A percentile compares a stretch with the other conserved stretches of the same genome.
phyloP scores from a whole-genome alignment of 2,113 vertebrate species.

The Sapayoa aenigma region DNA sequence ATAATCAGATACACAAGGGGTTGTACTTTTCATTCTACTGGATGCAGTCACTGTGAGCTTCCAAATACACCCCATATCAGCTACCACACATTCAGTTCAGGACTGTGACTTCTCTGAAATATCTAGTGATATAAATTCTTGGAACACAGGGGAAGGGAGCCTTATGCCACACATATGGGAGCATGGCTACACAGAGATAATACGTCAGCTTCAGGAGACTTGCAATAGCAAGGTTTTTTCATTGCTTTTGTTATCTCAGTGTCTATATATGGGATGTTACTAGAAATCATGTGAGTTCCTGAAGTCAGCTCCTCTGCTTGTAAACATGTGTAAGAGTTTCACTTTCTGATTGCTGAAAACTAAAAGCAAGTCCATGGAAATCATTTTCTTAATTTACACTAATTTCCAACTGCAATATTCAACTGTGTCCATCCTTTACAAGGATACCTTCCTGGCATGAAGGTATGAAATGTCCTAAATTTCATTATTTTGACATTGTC shows the following conservation, averaged over 20 bases:
- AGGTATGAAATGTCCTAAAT: neutral
- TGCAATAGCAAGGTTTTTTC: neutral
- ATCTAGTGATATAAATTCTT: slow-evolving; percentile 18
- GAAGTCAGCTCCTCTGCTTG: neutral
- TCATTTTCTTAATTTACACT: neutral
- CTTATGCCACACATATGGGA: neutral
- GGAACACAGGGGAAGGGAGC: neutral
- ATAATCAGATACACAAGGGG: neutral
- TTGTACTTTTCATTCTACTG: neutral
- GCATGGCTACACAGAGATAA: slow-evolving; percentile 37
- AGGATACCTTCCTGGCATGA: neutral
- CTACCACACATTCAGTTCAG: neutral
- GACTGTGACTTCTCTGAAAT: neutral
- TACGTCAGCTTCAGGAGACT: neutral
- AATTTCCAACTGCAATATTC: neutral
- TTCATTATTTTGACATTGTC: neutral
- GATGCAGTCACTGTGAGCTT: neutral
- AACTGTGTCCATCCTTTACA: neutral
- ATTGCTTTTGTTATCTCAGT: neutral
- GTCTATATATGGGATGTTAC: neutral
- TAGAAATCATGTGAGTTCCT: slow-evolving; percentile 30
- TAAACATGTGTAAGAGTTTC: neutral
- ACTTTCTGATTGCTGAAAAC: neutral
- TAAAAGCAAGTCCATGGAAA: neutral
- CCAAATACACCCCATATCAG: neutral